phyloP scores from a whole-genome alignment of 2,888 invertebrate genomes.

The Yponomeuta sedellus region DNA sequence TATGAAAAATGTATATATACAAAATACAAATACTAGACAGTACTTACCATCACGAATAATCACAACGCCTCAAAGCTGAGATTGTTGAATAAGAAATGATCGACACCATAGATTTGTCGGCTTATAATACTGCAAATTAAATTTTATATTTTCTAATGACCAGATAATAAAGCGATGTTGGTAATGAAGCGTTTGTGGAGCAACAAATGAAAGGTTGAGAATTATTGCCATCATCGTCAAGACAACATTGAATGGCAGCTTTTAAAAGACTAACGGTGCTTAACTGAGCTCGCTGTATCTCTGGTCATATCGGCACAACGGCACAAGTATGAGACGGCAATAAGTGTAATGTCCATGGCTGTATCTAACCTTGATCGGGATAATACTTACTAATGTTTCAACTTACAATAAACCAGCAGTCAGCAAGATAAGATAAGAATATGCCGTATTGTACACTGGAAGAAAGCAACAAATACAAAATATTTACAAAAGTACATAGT shows the following conservation, averaged over 20 bases:
- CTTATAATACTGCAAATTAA: neutral
- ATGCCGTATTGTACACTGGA: too few relatives aligned
- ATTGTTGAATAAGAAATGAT: too few relatives aligned
- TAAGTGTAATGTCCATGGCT: neutral
- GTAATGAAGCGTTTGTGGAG: neutral
- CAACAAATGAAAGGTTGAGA: neutral
- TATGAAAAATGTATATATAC: too few relatives aligned
- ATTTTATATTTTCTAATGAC: neutral
- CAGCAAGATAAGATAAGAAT: too few relatives aligned
- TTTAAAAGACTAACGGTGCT: slow-evolving; percentile 6
- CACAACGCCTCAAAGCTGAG: too few relatives aligned
- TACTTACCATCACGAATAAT: too few relatives aligned
- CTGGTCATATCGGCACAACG: neutral
- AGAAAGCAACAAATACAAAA: too few relatives aligned
- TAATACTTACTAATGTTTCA: neutral
- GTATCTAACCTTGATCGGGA: neutral
- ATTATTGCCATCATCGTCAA: neutral
- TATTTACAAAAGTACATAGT: too few relatives aligned
- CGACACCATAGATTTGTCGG: too few relatives aligned
- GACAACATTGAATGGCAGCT: slow-evolving; percentile 9
- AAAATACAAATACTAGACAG: too few relatives aligned
- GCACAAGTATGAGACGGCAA: neutral
- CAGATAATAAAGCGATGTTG: neutral
- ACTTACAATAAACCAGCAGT: neutral
- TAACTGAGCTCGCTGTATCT: neutral